phyloP scores from a whole-genome alignment of 1,140 invertebrate species.

The Drosophila saltans region DNA sequence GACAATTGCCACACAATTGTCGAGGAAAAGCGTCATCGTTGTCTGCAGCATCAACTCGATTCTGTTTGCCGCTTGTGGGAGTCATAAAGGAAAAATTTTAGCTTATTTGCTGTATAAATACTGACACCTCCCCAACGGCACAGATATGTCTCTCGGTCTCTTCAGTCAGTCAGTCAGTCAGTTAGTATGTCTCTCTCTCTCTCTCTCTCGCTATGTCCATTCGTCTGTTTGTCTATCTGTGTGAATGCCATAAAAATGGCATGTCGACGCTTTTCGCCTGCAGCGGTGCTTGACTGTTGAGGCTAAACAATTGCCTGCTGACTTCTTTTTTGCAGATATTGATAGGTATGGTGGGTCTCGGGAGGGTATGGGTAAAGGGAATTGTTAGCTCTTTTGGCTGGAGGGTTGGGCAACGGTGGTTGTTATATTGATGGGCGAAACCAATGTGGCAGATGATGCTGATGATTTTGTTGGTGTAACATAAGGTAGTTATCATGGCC shows the following conservation, averaged over 20 bases:
- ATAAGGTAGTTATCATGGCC: constrained; percentile 33
- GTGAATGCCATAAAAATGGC: constrained; percentile 55
- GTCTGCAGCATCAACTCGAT: constrained; percentile 30
- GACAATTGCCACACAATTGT: constrained; percentile 80
- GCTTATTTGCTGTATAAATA: constrained; percentile 81
- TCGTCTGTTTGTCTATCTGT: constrained; percentile 25
- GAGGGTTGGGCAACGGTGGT: constrained; percentile 1
- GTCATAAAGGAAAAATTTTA: constrained; percentile 76
- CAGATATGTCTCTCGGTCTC: constrained; percentile 34
- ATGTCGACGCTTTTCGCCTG: constrained; percentile 46
- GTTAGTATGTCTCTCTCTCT: constrained; percentile 13
- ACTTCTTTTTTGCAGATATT: constrained; percentile 2
- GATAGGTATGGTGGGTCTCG: not conserved
- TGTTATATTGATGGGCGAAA: constrained; percentile 49
- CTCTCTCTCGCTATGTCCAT: constrained; percentile 16
- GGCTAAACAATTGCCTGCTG: constrained; percentile 44
- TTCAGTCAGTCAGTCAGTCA: constrained; percentile 26
- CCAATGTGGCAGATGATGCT: constrained; percentile 41
- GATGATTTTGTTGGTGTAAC: constrained; percentile 38
- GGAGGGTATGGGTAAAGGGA: not conserved
- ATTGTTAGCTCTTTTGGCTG: not conserved
- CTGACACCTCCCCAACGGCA: constrained; percentile 61
- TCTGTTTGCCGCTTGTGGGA: constrained; percentile 54
- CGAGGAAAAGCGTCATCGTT: constrained; percentile 46
- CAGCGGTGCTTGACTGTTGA: constrained; percentile 43